Evolutionary conservation across 2,797 vertebrate genomes (phyloP).

Genomic region (Valencia hispanica): DNA sequence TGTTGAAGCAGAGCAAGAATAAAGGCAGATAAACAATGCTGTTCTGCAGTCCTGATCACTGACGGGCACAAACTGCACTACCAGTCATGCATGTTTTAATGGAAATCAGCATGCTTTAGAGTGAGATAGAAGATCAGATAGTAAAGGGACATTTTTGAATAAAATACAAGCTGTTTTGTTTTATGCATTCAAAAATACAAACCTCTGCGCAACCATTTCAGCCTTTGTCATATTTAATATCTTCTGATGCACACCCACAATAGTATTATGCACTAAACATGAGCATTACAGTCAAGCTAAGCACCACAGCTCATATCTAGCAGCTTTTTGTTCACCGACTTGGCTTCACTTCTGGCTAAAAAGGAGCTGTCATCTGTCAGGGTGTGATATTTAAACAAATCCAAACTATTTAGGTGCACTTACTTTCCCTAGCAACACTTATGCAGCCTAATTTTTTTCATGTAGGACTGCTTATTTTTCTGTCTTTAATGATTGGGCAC

Average conservation of each 20-base stretch:
- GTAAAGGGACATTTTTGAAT: neutral
- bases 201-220: neutral
- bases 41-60: neutral
- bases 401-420: neutral
- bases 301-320: slow-evolving; percentile 8
- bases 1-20: slow-evolving; percentile 16
- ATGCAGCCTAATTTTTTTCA: neutral
- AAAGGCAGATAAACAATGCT: slow-evolving; percentile 22
- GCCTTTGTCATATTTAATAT: slow-evolving; percentile 5
- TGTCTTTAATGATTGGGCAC: neutral
- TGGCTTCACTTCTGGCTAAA: slow-evolving; percentile 5
- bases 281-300: neutral
- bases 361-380: slow-evolving; percentile 5
- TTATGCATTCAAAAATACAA: neutral
- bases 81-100: neutral
- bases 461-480: neutral
- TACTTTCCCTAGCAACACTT: neutral
- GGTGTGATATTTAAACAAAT: slow-evolving; percentile 7
- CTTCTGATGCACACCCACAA: slow-evolving; percentile 6
- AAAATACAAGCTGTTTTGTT: neutral
- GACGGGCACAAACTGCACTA: neutral
- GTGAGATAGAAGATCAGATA: neutral
- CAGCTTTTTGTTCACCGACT: neutral
- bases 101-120: neutral
- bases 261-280: slow-evolving; percentile 1